Evolutionary conservation across 2,888 invertebrate species (phyloP).

Genomic region (Drosophila pseudotalamancana): DNA sequence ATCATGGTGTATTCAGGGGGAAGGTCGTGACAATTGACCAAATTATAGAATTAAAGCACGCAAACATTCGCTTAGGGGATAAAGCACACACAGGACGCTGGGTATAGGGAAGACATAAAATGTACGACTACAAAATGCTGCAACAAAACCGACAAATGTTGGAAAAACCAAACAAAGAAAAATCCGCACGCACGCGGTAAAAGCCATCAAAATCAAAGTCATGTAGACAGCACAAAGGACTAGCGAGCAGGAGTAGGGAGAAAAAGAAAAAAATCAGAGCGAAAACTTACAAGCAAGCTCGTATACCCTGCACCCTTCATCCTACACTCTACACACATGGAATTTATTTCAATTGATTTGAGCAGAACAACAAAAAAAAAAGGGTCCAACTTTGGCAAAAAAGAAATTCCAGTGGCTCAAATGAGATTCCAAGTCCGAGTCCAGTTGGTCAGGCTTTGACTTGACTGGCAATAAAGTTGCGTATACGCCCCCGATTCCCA

Average conservation of each 20-base stretch:
- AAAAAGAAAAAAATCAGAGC: conserved; percentile 44
- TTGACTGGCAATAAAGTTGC: conserved; percentile 34
- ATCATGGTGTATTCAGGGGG: too few species aligned
- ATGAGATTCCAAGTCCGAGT: conserved; percentile 15
- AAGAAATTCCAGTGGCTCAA: conserved; percentile 57
- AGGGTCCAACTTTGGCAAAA: conserved; percentile 7
- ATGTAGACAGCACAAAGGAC: background rate
- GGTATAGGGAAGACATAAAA: conserved; percentile 10
- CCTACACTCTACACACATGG: too few species aligned
- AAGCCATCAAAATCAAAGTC: conserved; percentile 73
- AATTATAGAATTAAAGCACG: conserved; percentile 33
- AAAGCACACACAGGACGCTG: background rate
- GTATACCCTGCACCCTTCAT: too few species aligned
- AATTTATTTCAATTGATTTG: conserved; percentile 8
- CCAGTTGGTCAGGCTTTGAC: conserved; percentile 23
- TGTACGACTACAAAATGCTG: conserved; percentile 32
- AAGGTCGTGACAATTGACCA: conserved; percentile 62
- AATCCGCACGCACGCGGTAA: conserved; percentile 49
- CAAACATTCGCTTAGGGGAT: background rate
- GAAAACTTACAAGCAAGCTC: conserved; percentile 44
- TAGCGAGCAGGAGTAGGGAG: background rate
- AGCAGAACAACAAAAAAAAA: conserved; percentile 1
- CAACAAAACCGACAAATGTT: conserved; percentile 50
- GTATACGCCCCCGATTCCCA: conserved; percentile 39
- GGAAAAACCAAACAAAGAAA: conserved; percentile 19